Percentiles rank a stretch among this genome's conserved stretches.
Evolutionary conservation across 1,140 invertebrate species (phyloP).

Genomic region (Aphaenogaster ashmeadi): DNA sequence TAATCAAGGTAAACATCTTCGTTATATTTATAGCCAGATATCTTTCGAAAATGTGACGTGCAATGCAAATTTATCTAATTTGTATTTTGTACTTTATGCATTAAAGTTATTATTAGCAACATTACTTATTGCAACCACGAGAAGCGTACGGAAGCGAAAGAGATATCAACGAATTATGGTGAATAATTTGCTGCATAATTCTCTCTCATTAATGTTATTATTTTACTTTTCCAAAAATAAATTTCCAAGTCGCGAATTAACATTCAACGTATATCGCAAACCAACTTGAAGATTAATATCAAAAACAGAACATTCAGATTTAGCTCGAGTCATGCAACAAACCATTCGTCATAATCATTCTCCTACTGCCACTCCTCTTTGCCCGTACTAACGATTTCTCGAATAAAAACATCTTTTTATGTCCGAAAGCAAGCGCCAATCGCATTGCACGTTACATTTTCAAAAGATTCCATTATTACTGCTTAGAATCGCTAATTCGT

Average conservation of each 20-base stretch:
- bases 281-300: background rate
- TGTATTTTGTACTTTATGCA: background rate
- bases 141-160: background rate
- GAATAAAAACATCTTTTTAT: background rate
- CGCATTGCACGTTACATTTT: background rate
- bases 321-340: constrained; percentile 5
- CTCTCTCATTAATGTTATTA: background rate
- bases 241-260: background rate
- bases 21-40: background rate
- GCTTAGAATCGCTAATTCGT: background rate
- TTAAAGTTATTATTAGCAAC: background rate
- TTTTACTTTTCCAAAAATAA: background rate
- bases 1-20: background rate
- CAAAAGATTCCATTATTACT: background rate
- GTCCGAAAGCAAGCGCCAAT: background rate
- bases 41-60: constrained; percentile 21
- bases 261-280: background rate
- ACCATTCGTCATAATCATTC: constrained; percentile 19
- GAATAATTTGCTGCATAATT: background rate
- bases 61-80: background rate
- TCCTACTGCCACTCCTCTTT: background rate
- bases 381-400: background rate
- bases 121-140: background rate
- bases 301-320: background rate
- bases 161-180: background rate